Evolutionary conservation across 2,888 invertebrate species (phyloP), one percentile per base, ranked within the genome.

Genomic region (Cataglyphis livida): DNA sequence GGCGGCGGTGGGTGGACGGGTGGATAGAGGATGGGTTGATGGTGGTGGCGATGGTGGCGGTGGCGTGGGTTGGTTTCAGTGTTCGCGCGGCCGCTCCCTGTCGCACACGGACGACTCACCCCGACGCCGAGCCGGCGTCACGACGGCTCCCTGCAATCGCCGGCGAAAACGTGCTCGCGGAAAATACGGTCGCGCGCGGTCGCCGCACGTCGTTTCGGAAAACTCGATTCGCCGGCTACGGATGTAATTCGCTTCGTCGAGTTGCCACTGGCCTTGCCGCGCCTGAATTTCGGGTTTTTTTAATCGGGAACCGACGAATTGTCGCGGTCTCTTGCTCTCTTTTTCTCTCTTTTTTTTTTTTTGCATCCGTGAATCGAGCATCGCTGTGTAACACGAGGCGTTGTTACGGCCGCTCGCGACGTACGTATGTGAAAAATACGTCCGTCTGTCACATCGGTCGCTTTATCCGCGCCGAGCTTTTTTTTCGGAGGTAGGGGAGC

Each of bases 61-160:
- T 89, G 91, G 91, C 92, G 89, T 91, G 92, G 92, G 91, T 89
- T 87, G 89, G 85, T 90, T 92, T 90, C 93, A 94, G 94, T 93
- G 91, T 94, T 93, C 93, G 92, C 93, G 93, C 94, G 93, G 92
- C 94, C 94, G 94, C 94, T 94, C 94, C 94, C 94, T 93, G 93
- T 93, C 93, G 93, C 92, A 92, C 93, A 93, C 92, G 89, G 82
- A 89, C 89, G 87, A 84, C 41, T 87, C 87, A 84, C 87, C 84
- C 86, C 87, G 90, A 88, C 88, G 87, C 84, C 82, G 35, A 35
- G 71, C 81, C 86, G 88, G 87, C 88, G 88, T 86, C 90, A 87
- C 88, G 88, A 88, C 91, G 90, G 44, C 78, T 87, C 84, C 84
- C 68, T 86, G 82, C 85, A 87, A 85, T 78, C 86, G 85, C 82